Conservation (phyloP, 2,888 invertebrate species). For the Ischnus inquisitorius region DNA sequence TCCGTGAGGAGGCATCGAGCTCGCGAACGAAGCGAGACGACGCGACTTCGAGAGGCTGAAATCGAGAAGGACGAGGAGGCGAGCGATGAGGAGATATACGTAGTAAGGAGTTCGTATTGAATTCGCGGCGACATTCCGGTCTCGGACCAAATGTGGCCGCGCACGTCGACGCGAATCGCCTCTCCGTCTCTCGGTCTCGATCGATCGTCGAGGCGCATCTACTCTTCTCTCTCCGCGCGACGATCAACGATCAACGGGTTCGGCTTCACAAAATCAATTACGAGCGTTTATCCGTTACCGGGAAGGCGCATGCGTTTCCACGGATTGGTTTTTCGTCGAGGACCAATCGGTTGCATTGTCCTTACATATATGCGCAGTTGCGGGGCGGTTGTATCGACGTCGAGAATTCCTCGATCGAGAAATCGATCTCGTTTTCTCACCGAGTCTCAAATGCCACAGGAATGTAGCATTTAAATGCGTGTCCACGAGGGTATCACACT, state of each 20-base stretch:
- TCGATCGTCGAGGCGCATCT: conserved; percentile 40
- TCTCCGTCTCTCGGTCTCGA: conserved; percentile 60
- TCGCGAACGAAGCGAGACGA: conserved; percentile 29
- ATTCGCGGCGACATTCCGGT: conserved; percentile 77
- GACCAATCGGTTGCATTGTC: conserved; percentile 41
- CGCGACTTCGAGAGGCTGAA: conserved; percentile 21
- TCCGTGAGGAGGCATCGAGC: background rate
- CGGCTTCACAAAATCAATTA: conserved; percentile 78
- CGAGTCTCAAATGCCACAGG: background rate
- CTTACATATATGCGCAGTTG: background rate
- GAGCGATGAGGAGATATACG: conserved; percentile 42
- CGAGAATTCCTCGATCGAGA: conserved; percentile 5
- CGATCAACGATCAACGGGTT: conserved; percentile 62
- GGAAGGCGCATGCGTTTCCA: conserved; percentile 71
- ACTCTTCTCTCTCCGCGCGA: conserved; percentile 12
- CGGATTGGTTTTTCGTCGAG: conserved; percentile 61
- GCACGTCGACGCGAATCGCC: conserved; percentile 57
- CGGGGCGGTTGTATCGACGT: background rate
- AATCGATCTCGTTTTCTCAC: conserved; percentile 28
- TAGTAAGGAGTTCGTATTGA: conserved; percentile 71
- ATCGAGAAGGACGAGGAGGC: conserved; percentile 33
- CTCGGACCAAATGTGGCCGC: conserved; percentile 74
- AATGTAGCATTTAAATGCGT: background rate
- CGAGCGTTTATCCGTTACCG: conserved; percentile 74
- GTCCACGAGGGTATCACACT: background rate